Percentiles rank a stretch among this genome's conserved stretches.
Conservation (phyloP, 2,888 invertebrate genomes). For the Apodemia mormo region DNA sequence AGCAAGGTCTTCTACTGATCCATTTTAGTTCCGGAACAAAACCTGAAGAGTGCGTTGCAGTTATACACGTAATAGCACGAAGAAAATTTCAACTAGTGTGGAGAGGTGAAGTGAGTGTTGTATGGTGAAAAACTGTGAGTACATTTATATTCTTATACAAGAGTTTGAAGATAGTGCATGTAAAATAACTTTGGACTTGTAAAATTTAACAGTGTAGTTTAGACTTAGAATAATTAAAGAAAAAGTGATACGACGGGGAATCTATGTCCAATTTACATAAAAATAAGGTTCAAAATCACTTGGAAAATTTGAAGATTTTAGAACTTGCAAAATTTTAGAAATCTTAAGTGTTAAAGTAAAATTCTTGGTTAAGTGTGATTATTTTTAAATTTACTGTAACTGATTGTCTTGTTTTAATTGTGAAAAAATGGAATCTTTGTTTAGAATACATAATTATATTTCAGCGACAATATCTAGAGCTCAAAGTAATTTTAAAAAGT, state of each 20-base stretch:
- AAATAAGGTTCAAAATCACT: neutral
- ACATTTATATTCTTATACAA: neutral
- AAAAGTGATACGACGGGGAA: slow-evolving; percentile 10
- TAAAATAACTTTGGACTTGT: slow-evolving; percentile 9
- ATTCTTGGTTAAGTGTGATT: neutral
- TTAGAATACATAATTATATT: slow-evolving; percentile 6
- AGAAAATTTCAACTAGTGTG: no score
- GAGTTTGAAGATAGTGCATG: neutral
- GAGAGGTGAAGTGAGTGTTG: no score
- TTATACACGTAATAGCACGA: no score
- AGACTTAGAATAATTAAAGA: neutral
- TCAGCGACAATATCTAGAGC: slow-evolving; percentile 9
- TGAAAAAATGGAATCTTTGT: neutral
- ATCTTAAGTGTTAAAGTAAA: no score
- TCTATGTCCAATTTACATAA: slow-evolving; percentile 8
- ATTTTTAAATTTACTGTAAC: neutral
- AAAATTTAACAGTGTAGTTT: slow-evolving; percentile 3
- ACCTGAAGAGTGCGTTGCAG: no score
- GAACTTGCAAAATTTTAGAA: neutral
- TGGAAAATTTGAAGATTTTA: slow-evolving; percentile 1
- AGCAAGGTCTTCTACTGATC: no score
- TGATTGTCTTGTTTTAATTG: neutral
- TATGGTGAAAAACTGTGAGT: slow-evolving; percentile 11
- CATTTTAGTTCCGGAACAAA: no score
- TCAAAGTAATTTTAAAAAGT: slow-evolving; percentile 4